Evolutionary conservation across 2,888 invertebrate genomes (phyloP).

Genomic region (Mycogona germanica): DNA sequence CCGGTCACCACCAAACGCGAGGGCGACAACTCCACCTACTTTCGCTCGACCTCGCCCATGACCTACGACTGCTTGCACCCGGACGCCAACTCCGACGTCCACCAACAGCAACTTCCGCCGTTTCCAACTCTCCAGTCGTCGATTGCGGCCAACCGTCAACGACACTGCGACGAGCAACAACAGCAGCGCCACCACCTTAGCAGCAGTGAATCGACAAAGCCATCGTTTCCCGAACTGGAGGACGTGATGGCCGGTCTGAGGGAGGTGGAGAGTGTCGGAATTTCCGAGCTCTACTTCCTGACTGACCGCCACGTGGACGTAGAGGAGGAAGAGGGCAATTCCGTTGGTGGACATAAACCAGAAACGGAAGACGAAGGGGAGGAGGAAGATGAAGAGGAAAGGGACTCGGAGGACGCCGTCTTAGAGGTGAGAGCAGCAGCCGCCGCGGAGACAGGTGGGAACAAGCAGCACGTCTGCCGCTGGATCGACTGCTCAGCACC

Average conservation of each 20-base stretch:
- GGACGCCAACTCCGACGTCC: too few relatives aligned
- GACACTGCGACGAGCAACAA: too few relatives aligned
- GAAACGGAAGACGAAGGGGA: too few relatives aligned
- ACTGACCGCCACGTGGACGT: not conserved
- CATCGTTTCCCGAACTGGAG: conserved; percentile 3
- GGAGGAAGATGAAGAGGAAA: not conserved
- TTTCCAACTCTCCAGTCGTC: too few relatives aligned
- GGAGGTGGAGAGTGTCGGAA: not conserved
- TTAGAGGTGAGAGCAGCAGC: not conserved
- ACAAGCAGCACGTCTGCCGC: conserved; percentile 43
- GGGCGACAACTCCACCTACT: too few relatives aligned
- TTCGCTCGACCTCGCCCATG: too few relatives aligned
- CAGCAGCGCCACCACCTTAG: conserved; percentile 3
- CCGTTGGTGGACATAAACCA: too few relatives aligned
- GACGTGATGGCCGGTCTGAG: conserved; percentile 1
- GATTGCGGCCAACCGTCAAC: too few relatives aligned
- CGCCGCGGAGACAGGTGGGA: not conserved
- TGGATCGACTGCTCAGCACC: conserved; percentile 75
- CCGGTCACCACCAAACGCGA: not conserved
- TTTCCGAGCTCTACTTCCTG: not conserved
- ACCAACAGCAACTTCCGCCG: too few relatives aligned
- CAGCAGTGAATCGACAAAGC: not conserved
- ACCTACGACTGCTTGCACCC: too few relatives aligned
- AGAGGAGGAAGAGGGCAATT: not conserved
- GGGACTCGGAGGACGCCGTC: conserved; percentile 3